Percentiles rank a stretch among this genome's conserved stretches.
phyloP scores from a whole-genome alignment of 2,113 vertebrate genomes.

The Stigmatopora argus region DNA sequence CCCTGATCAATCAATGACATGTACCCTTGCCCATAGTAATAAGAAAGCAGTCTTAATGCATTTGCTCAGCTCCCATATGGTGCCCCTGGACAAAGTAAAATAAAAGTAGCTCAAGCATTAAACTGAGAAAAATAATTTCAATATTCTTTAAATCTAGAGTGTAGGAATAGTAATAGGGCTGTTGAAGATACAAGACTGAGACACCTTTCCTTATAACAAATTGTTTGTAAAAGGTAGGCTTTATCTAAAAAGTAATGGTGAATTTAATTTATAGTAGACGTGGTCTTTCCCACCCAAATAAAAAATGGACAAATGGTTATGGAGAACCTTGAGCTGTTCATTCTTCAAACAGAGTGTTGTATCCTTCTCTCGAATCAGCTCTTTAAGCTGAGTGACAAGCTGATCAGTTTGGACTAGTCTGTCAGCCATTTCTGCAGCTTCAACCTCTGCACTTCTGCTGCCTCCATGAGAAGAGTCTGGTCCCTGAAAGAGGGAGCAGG shows the following conservation, averaged over 20 bases:
- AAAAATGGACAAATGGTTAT: not conserved
- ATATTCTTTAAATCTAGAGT: not conserved
- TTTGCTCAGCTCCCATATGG: too few species aligned
- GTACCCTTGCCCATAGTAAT: too few species aligned
- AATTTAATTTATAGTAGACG: too few species aligned
- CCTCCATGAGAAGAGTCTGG: slow-evolving; percentile 48
- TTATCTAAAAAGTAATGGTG: too few species aligned
- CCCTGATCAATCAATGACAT: too few species aligned
- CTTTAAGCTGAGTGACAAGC: slow-evolving; percentile 81
- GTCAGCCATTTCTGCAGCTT: slow-evolving; percentile 71
- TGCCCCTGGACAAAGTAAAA: not conserved
- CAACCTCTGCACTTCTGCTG: slow-evolving; percentile 9
- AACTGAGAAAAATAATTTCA: not conserved
- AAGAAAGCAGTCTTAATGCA: too few species aligned
- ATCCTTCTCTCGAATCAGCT: slow-evolving; percentile 82
- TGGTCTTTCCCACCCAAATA: too few species aligned
- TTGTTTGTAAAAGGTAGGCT: too few species aligned
- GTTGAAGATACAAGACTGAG: not conserved
- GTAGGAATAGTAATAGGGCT: not conserved
- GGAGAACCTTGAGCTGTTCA: slow-evolving; percentile 77
- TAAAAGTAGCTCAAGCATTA: not conserved
- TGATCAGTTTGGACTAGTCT: slow-evolving; percentile 77
- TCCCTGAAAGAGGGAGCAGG: slow-evolving; percentile 47
- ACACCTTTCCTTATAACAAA: not conserved
- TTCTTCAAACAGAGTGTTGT: slow-evolving; percentile 72